Base-by-base conservation (phyloP, 2,888 invertebrate species). In the Leucania comma region DNA sequence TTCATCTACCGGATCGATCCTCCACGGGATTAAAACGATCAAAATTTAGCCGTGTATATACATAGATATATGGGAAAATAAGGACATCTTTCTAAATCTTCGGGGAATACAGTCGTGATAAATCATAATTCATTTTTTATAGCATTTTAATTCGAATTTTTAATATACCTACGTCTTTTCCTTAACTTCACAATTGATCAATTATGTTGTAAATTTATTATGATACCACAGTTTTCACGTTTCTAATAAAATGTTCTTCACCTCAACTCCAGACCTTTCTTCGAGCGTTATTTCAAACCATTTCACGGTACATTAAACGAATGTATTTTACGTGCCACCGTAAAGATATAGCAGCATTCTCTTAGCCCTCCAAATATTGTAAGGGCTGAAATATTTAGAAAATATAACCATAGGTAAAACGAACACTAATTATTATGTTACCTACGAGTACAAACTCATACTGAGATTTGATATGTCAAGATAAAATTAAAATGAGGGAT, bases 221-320 rank as follows among this genome's bases (percentile, higher is more conserved):
- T 74, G 60, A 56, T 17, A 60, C 60, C 35, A 32, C n/a, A 50
- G 20, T 56, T 81, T 12, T 62, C 65, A 76, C 54, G 22, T 54
- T 69, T 64, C 54, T 69, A 12, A 60, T 53, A 65, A 58, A 69
- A 65, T 56, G 10, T 35, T 46, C 20, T 38, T 63, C 50, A 71
- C 61, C 76, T 67, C 68, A 72, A 38, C 62, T n/a, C 54, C 58
- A 58, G 20, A 38, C 65, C 66, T 69, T 69, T 60, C 51, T 63
- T 71, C 50, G 38, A 35, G 42, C 62, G 32, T 64, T 69, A 69
- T 69, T 72, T 67, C 56, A 71, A 71, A 65, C 68, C 60, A 78
- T 83, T 82, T 78, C 66, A 75, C 75, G 69, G 61, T 62, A 74
- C 75, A 78, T 75, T 81, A 65, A 72, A 62, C 69, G 60, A 66